Evolutionary conservation across 2,113 vertebrate species (phyloP).

Genomic region (Numenius arquata): DNA sequence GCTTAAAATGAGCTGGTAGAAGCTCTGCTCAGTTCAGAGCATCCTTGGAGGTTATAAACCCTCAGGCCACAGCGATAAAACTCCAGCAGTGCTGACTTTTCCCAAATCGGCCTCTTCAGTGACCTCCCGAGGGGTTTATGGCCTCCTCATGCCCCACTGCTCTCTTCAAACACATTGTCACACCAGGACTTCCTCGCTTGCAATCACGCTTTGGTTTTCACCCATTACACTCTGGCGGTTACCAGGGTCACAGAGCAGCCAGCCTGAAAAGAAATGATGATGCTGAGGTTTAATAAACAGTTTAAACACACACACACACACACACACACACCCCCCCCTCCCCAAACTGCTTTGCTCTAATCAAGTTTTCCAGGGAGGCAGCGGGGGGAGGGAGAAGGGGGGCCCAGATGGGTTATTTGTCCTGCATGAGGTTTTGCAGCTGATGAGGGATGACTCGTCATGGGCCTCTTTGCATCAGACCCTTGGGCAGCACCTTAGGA

Average conservation of each 20-base stretch:
- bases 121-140: accelerated
- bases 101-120: neutral
- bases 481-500: neutral
- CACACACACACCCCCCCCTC: too few species aligned
- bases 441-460: neutral
- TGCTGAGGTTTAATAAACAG: neutral
- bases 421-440: neutral
- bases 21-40: neutral
- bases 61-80: neutral
- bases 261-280: neutral
- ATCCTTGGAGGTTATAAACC: neutral
- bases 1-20: neutral
- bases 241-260: neutral
- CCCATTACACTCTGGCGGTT: neutral
- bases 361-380: neutral
- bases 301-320: neutral
- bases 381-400: neutral
- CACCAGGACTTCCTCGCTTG: neutral
- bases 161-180: neutral
- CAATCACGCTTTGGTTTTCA: neutral
- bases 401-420: neutral
- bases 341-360: neutral
- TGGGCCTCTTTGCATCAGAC: neutral
- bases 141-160: neutral
- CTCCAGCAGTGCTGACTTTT: neutral